Percentiles rank a stretch among this genome's conserved stretches.
Evolutionary conservation across 2,797 vertebrate genomes (phyloP).

Genomic region (Argentina silus): DNA sequence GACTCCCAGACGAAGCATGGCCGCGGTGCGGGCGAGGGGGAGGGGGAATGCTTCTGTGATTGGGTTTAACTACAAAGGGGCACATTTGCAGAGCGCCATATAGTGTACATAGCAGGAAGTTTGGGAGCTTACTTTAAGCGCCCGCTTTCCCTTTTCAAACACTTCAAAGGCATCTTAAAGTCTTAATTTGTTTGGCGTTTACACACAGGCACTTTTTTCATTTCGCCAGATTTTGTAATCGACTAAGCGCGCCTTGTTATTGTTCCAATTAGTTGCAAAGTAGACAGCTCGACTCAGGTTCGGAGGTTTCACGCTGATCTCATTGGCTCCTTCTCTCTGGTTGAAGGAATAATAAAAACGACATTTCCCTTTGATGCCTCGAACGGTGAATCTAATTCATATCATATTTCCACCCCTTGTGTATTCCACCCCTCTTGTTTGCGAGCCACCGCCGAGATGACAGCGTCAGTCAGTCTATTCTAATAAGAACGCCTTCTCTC

Average conservation of each 20-base stretch:
- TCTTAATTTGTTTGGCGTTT: background rate
- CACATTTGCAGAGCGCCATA: background rate
- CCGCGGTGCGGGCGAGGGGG: background rate
- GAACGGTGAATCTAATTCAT: constrained; percentile 11
- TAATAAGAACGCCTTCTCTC: constrained; percentile 23
- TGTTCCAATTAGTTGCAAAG: background rate
- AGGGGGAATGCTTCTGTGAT: background rate
- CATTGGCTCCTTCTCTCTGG: background rate
- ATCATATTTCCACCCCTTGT: background rate
- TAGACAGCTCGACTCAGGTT: background rate
- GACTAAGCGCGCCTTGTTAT: background rate
- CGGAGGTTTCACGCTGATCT: background rate
- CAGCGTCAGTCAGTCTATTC: constrained; percentile 27
- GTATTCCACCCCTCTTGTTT: constrained; percentile 17
- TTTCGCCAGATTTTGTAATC: background rate
- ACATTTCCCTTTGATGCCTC: constrained; percentile 12
- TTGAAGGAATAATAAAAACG: background rate
- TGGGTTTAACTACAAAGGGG: background rate
- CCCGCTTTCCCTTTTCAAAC: background rate
- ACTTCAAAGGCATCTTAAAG: background rate
- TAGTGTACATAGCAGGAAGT: background rate
- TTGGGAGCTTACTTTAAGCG: background rate
- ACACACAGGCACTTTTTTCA: background rate
- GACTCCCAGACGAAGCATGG: background rate
- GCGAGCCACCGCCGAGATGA: constrained; percentile 27